phyloP scores from a whole-genome alignment of 2,888 invertebrate genomes.

The Stomorhina lunata region DNA sequence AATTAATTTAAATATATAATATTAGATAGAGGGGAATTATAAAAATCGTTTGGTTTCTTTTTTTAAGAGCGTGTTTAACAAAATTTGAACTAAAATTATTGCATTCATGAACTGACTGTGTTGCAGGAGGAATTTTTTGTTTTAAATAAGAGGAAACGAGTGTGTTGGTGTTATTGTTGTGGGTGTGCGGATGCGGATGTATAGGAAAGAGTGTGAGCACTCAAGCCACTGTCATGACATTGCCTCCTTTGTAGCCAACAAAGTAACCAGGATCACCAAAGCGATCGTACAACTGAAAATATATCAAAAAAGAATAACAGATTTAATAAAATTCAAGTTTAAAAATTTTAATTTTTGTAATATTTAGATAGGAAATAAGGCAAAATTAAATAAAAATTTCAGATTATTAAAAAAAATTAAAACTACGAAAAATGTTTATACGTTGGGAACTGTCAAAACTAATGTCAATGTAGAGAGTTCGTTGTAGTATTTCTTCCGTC shows the following conservation, averaged over 20 bases:
- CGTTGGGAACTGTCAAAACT: no score
- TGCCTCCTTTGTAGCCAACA: conserved; percentile 74
- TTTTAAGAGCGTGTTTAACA: conserved; percentile 47
- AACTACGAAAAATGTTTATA: no score
- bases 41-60: background rate
- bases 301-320: conserved; percentile 65
- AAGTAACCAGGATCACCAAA: conserved; percentile 79
- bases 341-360: conserved; percentile 40
- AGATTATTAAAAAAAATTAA: no score
- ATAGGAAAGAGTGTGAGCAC: background rate
- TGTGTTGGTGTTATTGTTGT: background rate
- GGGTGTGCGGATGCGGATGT: background rate
- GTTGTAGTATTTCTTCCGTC: no score
- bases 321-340: conserved; percentile 19
- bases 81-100: conserved; percentile 17
- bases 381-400: no score
- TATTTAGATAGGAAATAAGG: background rate
- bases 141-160: background rate
- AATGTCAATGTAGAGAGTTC: no score
- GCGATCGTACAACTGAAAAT: conserved; percentile 76
- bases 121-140: background rate
- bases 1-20: conserved; percentile 27
- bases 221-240: conserved; percentile 78
- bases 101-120: background rate
- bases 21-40: background rate